Percentiles rank a stretch among this genome's conserved stretches.
phyloP scores from a whole-genome alignment of 2,888 invertebrate species.

The Lasioglossum oenotherae region DNA sequence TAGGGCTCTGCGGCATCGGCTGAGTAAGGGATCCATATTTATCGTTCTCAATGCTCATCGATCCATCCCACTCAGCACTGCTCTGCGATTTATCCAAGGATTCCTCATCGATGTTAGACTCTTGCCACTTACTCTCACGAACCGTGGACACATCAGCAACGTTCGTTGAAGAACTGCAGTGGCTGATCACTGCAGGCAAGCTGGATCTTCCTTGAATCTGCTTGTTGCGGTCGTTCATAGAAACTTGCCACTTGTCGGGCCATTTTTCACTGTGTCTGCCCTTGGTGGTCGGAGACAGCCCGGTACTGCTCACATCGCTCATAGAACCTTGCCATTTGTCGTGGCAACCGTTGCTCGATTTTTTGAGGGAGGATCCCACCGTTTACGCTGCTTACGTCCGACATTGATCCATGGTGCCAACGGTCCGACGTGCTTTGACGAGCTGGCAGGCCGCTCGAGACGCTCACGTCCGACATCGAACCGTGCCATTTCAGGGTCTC shows the following conservation, averaged over 20 bases:
- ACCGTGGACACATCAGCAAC: slow-evolving; percentile 65
- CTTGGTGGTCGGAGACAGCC: slow-evolving; percentile 61
- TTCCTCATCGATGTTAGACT: slow-evolving; percentile 77
- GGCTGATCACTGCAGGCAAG: slow-evolving; percentile 73
- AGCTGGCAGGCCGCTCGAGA: slow-evolving; percentile 82
- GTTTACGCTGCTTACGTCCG: slow-evolving; percentile 80
- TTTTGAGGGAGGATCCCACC: slow-evolving; percentile 73
- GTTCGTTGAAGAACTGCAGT: slow-evolving; percentile 68
- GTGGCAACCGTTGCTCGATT: slow-evolving; percentile 68
- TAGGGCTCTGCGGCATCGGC: slow-evolving; percentile 73
- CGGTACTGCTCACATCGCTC: slow-evolving; percentile 86
- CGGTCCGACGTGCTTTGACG: slow-evolving; percentile 71
- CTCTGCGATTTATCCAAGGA: slow-evolving; percentile 66
- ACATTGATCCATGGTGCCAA: slow-evolving; percentile 81
- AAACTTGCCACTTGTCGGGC: slow-evolving; percentile 79
- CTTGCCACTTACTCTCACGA: slow-evolving; percentile 77
- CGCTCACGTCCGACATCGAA: slow-evolving; percentile 86
- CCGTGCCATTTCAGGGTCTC: slow-evolving; percentile 92
- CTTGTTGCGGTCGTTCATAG: slow-evolving; percentile 80
- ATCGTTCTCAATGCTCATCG: slow-evolving; percentile 67
- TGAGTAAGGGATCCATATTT: slow-evolving; percentile 65
- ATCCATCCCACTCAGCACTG: slow-evolving; percentile 69
- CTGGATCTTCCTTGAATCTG: slow-evolving; percentile 67
- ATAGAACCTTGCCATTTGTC: slow-evolving; percentile 87
- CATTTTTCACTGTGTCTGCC: slow-evolving; percentile 69